Percentiles rank a stretch among this genome's conserved stretches.
Evolutionary conservation across 2,113 vertebrate genomes (phyloP).

Genomic region (Cromileptes altivelis): DNA sequence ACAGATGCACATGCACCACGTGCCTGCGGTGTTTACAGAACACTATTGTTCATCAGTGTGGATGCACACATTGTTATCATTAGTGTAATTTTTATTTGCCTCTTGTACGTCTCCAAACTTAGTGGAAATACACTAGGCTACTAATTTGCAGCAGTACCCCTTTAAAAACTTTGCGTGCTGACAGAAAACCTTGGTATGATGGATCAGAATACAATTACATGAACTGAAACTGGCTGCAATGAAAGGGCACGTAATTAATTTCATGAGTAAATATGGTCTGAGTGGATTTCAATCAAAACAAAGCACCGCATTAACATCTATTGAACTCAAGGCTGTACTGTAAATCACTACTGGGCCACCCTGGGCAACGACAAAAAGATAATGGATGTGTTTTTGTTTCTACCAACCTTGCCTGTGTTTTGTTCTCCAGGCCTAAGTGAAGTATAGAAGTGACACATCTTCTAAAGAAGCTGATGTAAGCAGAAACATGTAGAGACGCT

Average conservation of each 20-base stretch:
- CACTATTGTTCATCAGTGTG: too few species aligned
- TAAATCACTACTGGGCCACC: conserved; percentile 25
- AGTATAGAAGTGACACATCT: conserved; percentile 53
- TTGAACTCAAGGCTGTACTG: conserved; percentile 13
- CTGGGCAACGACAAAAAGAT: conserved; percentile 28
- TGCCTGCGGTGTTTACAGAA: too few species aligned
- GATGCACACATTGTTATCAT: too few species aligned
- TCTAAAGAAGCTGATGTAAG: conserved; percentile 61
- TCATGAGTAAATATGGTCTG: conserved; percentile 2
- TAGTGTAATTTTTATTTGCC: not conserved
- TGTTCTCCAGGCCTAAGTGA: conserved; percentile 5
- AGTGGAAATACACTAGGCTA: too few species aligned
- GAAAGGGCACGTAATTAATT: not conserved
- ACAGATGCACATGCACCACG: too few species aligned
- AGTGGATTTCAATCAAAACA: conserved; percentile 32
- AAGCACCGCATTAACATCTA: conserved; percentile 10
- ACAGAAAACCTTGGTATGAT: not conserved
- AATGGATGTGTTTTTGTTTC: conserved; percentile 50
- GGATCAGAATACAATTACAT: not conserved
- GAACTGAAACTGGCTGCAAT: conserved; percentile 4
- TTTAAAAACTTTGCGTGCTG: not conserved
- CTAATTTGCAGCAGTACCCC: not conserved
- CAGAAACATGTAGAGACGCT: conserved; percentile 47
- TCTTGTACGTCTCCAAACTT: not conserved
- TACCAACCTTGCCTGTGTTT: conserved; percentile 15